These are phyloP conservation scores for Drosophila triauraria DNA, from an alignment of 1,140 invertebrate genomes.

Conservation along the genomic window DNA sequence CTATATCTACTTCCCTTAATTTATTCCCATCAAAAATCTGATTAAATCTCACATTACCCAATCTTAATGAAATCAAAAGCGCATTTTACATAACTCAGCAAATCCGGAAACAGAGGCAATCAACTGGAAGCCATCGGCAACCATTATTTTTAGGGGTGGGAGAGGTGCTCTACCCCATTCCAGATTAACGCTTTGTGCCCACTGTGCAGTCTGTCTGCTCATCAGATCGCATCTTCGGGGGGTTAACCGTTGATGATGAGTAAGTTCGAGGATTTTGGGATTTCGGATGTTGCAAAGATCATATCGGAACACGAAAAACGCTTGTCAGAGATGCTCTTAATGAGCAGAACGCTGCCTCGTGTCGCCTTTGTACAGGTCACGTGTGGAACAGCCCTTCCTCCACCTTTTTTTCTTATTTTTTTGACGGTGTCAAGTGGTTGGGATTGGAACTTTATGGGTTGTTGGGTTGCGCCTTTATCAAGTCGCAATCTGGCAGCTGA, in stretches of 20 bases:
- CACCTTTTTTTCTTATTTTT: neutral
- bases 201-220: slow-evolving; percentile 54
- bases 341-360: slow-evolving; percentile 76
- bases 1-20: neutral
- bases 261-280: slow-evolving; percentile 15
- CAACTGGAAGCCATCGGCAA: slow-evolving; percentile 49
- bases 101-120: slow-evolving; percentile 53
- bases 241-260: slow-evolving; percentile 4
- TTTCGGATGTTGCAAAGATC: slow-evolving; percentile 56
- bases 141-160: slow-evolving; percentile 9
- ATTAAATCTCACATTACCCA: slow-evolving; percentile 17
- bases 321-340: slow-evolving; percentile 70
- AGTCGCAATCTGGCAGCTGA: slow-evolving; percentile 8
- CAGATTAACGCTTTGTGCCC: slow-evolving; percentile 52
- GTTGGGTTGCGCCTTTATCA: slow-evolving; percentile 29
- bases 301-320: slow-evolving; percentile 60
- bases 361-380: slow-evolving; percentile 67
- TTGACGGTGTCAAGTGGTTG: slow-evolving; percentile 63
- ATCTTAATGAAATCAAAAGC: slow-evolving; percentile 45
- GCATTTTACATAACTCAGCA: slow-evolving; percentile 17
- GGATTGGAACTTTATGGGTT: slow-evolving; percentile 3
- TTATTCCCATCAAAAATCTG: slow-evolving; percentile 4
- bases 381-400: slow-evolving; percentile 36
- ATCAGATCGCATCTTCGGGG: slow-evolving; percentile 29
- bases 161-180: neutral